These are phyloP conservation scores for Lymantria monacha DNA, from an alignment of 2,888 invertebrate genomes.

Conservation along the genomic window DNA sequence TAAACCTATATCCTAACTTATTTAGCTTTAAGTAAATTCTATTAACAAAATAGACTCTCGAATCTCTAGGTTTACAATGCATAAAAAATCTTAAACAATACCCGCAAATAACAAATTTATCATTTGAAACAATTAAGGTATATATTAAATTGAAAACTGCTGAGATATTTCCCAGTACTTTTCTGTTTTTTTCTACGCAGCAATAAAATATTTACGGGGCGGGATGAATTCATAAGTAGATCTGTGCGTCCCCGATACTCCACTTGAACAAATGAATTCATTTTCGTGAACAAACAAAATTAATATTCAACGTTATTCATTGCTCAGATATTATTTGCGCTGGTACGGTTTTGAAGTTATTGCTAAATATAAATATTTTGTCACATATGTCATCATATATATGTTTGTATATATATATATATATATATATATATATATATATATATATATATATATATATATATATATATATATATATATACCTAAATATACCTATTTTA, in stretches of 20 bases:
- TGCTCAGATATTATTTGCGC: slow-evolving; percentile 21
- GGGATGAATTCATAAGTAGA: slow-evolving; percentile 68
- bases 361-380: background rate
- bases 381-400: no score
- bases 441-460: no score
- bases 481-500: no score
- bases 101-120: slow-evolving; percentile 77
- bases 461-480: no score
- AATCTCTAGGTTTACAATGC: no score
- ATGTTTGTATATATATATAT: no score
- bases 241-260: slow-evolving; percentile 57
- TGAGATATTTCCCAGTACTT: slow-evolving; percentile 73
- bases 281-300: slow-evolving; percentile 65
- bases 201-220: slow-evolving; percentile 79
- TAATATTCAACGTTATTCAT: slow-evolving; percentile 48
- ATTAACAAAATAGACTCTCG: no score
- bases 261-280: slow-evolving; percentile 70
- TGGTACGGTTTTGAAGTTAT: background rate
- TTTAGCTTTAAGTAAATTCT: no score
- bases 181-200: slow-evolving; percentile 67
- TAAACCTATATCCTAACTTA: no score
- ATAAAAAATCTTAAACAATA: slow-evolving; percentile 72
- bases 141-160: slow-evolving; percentile 72
- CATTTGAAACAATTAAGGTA: slow-evolving; percentile 78
- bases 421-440: no score